Conservation (phyloP, 2,888 invertebrate genomes). For the Patella pellucida region DNA sequence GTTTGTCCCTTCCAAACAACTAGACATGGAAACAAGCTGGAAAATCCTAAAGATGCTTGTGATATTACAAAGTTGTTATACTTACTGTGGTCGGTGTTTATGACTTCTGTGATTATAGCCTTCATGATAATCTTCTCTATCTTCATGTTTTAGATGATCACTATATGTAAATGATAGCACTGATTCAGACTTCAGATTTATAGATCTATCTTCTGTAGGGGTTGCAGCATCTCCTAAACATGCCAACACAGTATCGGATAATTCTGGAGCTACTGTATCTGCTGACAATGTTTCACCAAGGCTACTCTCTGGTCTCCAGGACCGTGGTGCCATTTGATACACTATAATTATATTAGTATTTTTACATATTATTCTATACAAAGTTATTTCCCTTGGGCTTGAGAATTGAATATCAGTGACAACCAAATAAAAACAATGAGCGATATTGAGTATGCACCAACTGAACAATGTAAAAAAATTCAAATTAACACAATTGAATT, state of each 20-base stretch:
- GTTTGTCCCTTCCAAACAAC: no score
- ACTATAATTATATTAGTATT: conserved; percentile 46
- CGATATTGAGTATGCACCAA: background rate
- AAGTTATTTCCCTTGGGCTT: background rate
- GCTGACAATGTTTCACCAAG: conserved; percentile 36
- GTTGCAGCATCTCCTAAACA: background rate
- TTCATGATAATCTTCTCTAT: no score
- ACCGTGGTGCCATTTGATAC: conserved; percentile 65
- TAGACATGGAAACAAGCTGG: no score
- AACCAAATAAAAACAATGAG: background rate
- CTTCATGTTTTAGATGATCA: conserved; percentile 23
- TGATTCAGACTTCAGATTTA: conserved; percentile 6
- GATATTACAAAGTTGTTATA: no score
- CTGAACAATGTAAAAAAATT: no score
- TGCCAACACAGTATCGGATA: conserved; percentile 2
- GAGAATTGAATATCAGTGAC: background rate
- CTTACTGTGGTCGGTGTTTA: no score
- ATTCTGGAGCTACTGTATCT: conserved; percentile 14
- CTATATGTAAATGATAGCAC: conserved; percentile 35
- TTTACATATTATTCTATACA: background rate
- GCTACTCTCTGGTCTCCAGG: conserved; percentile 67
- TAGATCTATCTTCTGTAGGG: no score
- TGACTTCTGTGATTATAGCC: no score
- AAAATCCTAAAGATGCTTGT: no score
- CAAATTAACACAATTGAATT: no score